Evolutionary conservation across 2,113 vertebrate genomes (phyloP), one percentile per base, ranked within the genome.

Genomic region (Psittacula cyanocephala): DNA sequence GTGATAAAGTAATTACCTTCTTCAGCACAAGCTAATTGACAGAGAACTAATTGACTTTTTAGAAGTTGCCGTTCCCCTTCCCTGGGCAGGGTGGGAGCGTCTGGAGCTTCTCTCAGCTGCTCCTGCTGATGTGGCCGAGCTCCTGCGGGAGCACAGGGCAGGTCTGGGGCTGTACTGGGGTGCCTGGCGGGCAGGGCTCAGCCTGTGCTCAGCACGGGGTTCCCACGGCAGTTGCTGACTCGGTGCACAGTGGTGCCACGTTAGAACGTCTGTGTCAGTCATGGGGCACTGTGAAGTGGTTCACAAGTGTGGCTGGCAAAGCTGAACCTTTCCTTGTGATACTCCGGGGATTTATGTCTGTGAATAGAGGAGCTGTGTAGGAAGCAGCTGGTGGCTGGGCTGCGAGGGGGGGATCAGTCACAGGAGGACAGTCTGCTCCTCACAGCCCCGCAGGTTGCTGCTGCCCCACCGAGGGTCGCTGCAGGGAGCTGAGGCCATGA

Each of bases 381-480:
- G 83, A 81, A 68, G 69, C 2, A 2, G 4, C 0, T 2, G 60
- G 84, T 35, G 23, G 3, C 7, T 8, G 72, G 69, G 81, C 89
- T 25, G 9, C 3, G 5, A 49, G 29, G 70, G 78, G 47, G 14
- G 57, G 20, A 43, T 68, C 59, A 50, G 72, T 46, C 0, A 0
- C 55, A 28, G 52, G 44, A 31, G 25, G 71, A 8, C 41, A 57
- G 31, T 11, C 72, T 1, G 2, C 53, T 70, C 28, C 64, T 53
- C 0, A 0, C 67, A 39, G 65, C 13, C 1, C 43, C 31, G 6
- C 10, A 1, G 47, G 68, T 2, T 2, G 13, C 15, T 41, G 68
- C 70, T 67, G 47, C 74, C 63, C 37, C 3, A 44, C 41, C 2
- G 9, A 16, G 62, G 22, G 9, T 6, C 12, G 1, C 6, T 4